Evolutionary conservation across 2,888 invertebrate species (phyloP).

Genomic region (Callosobruchus maculatus): DNA sequence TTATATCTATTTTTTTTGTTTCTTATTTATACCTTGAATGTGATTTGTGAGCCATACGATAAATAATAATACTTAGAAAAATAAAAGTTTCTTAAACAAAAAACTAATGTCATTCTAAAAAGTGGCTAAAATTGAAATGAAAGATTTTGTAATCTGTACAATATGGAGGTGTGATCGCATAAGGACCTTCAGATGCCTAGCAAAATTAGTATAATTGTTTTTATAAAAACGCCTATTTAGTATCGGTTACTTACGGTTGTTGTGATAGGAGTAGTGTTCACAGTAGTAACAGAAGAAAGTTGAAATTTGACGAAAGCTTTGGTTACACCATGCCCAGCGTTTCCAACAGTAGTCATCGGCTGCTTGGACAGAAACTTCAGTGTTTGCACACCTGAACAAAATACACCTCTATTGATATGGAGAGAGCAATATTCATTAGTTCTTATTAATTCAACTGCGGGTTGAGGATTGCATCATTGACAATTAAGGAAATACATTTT

Average conservation of each 20-base stretch:
- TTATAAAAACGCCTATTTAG: no score
- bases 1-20: no score
- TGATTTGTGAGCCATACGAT: no score
- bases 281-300: slow-evolving; percentile 40
- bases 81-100: no score
- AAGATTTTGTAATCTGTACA: no score
- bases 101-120: no score
- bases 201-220: no score
- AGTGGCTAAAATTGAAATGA: no score
- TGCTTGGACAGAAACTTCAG: slow-evolving; percentile 57
- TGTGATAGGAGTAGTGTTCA: slow-evolving; percentile 32
- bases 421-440: not conserved
- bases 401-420: not conserved
- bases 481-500: not conserved
- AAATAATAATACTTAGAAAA: no score
- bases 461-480: no score
- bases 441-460: not conserved
- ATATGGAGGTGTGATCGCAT: not conserved
- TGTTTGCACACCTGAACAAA: slow-evolving; percentile 51
- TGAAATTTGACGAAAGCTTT: slow-evolving; percentile 48
- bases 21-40: no score
- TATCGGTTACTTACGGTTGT: slow-evolving; percentile 29
- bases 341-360: slow-evolving; percentile 47
- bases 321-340: slow-evolving; percentile 35
- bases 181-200: no score